phyloP scores from a whole-genome alignment of 1,140 invertebrate genomes.

The Drosophila burlai region DNA sequence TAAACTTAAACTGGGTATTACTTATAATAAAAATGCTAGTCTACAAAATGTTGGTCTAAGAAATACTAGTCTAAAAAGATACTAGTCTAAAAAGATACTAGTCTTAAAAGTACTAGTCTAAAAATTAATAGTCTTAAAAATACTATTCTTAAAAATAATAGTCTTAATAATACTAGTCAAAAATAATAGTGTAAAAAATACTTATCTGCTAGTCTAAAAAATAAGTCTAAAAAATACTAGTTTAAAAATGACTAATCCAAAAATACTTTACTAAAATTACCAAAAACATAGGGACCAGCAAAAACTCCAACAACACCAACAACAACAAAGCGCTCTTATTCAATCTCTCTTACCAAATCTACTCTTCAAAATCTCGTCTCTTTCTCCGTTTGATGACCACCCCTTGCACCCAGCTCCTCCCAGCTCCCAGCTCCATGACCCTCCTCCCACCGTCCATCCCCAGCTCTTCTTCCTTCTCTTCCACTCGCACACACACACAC shows the following conservation, averaged over 20 bases:
- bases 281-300: background rate
- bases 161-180: too few relatives aligned
- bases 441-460: background rate
- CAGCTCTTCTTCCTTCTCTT: slow-evolving; percentile 1
- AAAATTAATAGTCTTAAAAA: too few relatives aligned
- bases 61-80: too few relatives aligned
- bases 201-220: background rate
- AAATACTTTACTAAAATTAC: background rate
- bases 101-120: too few relatives aligned
- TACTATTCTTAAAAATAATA: too few relatives aligned
- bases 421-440: too few relatives aligned
- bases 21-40: background rate
- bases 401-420: background rate
- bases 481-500: slow-evolving; percentile 12
- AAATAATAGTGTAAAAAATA: background rate
- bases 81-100: too few relatives aligned
- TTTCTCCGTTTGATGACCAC: slow-evolving; percentile 7
- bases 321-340: slow-evolving; percentile 35
- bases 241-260: background rate
- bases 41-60: too few relatives aligned
- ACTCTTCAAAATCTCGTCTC: slow-evolving; percentile 18
- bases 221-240: background rate
- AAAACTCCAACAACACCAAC: background rate
- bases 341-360: slow-evolving; percentile 57
- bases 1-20: background rate